These are phyloP conservation scores for Chromoteleia sp. DNA, from an alignment of 2,888 invertebrate species.

Conservation along the genomic window DNA sequence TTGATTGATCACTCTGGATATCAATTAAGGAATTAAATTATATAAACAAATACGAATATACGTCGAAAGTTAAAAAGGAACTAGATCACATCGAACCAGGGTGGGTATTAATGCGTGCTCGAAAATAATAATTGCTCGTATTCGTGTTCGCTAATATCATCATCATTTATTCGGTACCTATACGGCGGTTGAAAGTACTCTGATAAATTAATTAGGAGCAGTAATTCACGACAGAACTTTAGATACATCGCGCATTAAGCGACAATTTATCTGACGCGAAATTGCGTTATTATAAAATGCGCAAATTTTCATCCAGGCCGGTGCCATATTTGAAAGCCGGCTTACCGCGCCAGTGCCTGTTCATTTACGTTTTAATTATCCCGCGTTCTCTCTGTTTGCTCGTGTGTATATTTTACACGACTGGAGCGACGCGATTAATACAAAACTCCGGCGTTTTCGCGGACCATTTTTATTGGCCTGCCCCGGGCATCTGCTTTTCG, in stretches of 20 bases:
- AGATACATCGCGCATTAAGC: constrained; percentile 59
- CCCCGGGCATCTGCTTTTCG: constrained; percentile 36
- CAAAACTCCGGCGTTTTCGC: constrained; percentile 42
- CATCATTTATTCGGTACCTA: constrained; percentile 54
- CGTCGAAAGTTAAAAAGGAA: constrained; percentile 1
- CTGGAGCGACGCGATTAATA: constrained; percentile 50
- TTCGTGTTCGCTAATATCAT: constrained; percentile 49
- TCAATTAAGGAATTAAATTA: constrained; percentile 5
- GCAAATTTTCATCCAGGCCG: constrained; percentile 48
- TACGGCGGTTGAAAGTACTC: constrained; percentile 52
- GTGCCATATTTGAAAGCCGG: constrained; percentile 60
- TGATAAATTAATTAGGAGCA: constrained; percentile 66
- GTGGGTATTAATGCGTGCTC: constrained; percentile 19
- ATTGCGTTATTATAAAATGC: constrained; percentile 69
- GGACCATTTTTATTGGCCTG: constrained; percentile 58
- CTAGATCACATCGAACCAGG: too few species aligned
- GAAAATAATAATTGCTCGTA: constrained; percentile 45
- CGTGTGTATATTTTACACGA: constrained; percentile 46
- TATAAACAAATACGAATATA: constrained; percentile 4
- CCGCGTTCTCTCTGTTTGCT: constrained; percentile 42
- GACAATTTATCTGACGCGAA: constrained; percentile 65
- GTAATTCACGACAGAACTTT: constrained; percentile 56
- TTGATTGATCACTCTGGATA: background rate
- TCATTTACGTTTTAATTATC: constrained; percentile 72
- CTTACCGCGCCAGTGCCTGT: constrained; percentile 58